A percentile compares a stretch with the other conserved stretches of the same genome.
Conservation (phyloP, 2,888 invertebrate species). For the Platypus cylindrus region DNA sequence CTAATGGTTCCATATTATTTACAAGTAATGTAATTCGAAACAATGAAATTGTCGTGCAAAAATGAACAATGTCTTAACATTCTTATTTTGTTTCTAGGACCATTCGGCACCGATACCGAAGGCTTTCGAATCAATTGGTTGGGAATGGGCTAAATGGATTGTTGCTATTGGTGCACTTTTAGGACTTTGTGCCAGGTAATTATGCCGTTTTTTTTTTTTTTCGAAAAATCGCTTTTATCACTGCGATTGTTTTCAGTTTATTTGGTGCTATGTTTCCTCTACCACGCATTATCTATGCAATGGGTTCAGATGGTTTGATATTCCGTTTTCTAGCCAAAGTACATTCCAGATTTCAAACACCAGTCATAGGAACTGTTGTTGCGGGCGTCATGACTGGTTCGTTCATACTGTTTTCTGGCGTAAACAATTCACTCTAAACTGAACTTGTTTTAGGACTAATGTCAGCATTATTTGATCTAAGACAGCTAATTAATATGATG, state of each 20-base stretch:
- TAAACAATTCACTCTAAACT: background rate
- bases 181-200: slow-evolving; percentile 68
- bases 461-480: slow-evolving; percentile 56
- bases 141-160: slow-evolving; percentile 68
- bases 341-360: slow-evolving; percentile 62
- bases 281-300: slow-evolving; percentile 77
- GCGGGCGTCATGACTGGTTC: slow-evolving; percentile 63
- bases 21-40: slow-evolving; percentile 38
- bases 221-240: background rate
- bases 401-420: background rate
- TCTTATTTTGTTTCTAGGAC: slow-evolving; percentile 41
- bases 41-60: background rate
- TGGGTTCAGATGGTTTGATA: slow-evolving; percentile 76
- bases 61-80: no score
- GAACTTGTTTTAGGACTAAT: slow-evolving; percentile 38
- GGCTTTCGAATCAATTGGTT: slow-evolving; percentile 61
- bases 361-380: slow-evolving; percentile 60
- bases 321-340: slow-evolving; percentile 65
- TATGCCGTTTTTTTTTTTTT: background rate
- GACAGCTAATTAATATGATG: slow-evolving; percentile 64
- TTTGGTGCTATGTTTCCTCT: slow-evolving; percentile 78
- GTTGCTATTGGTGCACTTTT: slow-evolving; percentile 77
- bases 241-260: slow-evolving; percentile 40
- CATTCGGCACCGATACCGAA: slow-evolving; percentile 67
- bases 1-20: slow-evolving; percentile 73